A percentile compares a stretch with the other conserved stretches of the same genome.
Conservation (phyloP, 2,797 vertebrate species). For the Chaenodraco wilsoni region DNA sequence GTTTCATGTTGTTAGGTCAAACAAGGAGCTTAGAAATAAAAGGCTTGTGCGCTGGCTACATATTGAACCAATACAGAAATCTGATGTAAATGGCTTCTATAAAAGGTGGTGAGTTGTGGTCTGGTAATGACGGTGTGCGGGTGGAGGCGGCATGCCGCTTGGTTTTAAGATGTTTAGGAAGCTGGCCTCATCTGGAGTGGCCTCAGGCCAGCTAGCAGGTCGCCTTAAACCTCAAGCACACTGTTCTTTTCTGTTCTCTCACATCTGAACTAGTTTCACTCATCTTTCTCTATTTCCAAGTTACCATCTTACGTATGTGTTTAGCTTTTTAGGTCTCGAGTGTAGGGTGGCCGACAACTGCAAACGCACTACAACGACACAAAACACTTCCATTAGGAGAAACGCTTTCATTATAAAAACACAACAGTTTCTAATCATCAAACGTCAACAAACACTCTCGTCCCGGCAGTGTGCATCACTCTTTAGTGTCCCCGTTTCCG, state of each 20-base stretch:
- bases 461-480: no score
- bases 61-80: slow-evolving; percentile 40
- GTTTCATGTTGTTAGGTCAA: slow-evolving; percentile 12
- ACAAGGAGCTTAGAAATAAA: slow-evolving; percentile 20
- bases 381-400: no score
- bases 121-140: slow-evolving; percentile 59
- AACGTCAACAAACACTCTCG: no score
- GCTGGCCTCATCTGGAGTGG: slow-evolving; percentile 62
- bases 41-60: slow-evolving; percentile 2
- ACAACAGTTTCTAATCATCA: no score
- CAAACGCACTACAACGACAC: no score
- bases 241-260: slow-evolving; percentile 7
- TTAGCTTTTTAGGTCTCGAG: slow-evolving; percentile 9
- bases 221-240: slow-evolving; percentile 46
- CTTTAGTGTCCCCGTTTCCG: no score
- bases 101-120: slow-evolving; percentile 53
- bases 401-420: no score
- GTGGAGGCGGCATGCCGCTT: slow-evolving; percentile 43
- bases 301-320: slow-evolving; percentile 14
- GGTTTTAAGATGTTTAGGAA: slow-evolving; percentile 59
- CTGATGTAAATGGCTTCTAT: slow-evolving; percentile 46
- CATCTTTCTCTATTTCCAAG: neutral
- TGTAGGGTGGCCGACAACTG: no score
- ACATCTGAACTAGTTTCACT: neutral
- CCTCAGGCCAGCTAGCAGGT: slow-evolving; percentile 54